Base-by-base conservation (phyloP, 2,797 vertebrate genomes). In the Gouania willdenowi region DNA sequence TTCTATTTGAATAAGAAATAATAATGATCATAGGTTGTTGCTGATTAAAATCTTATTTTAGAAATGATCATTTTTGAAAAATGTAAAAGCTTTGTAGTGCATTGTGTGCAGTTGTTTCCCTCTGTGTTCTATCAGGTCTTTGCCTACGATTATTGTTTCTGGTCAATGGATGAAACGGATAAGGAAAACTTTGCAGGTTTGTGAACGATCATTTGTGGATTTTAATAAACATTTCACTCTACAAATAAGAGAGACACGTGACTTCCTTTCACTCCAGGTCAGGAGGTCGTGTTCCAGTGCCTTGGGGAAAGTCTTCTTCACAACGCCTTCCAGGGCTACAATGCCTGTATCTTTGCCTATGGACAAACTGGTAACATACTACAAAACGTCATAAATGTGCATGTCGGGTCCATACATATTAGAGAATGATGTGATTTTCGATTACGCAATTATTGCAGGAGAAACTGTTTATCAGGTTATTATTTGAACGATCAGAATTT, bases 131-230 rank as follows among this genome's bases (percentile, higher is more conserved):
- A 38, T 7, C 69, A 99, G 97, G 91, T 94, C 11, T 99, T 99
- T 75, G 95, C 94, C 2, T 99, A 98, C 0, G 97, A 99, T 79
- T 90, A 98, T 79, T 99, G 97, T 80, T 99, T 98, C 79, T 98
- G 95, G 97, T 98, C 97, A 9, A 95, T 98, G 92, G 94, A 99
- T 51, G 94, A 98, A 67, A 88, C 93, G 0, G 87, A 95, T 33
- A 91, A 80, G 51, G 94, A 98, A 41, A 95, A 92, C 66, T 99
- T 88, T 32, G 94, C 95, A 84, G 95, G 97, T 97, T 75, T n/a
- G n/a, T n/a, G n/a, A 63, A 75, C 69, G 36, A 1, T 10, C 21
- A 1, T 3, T 7, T 17, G 4, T 9, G 2, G 10, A 23, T 14
- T 13, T 14, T 14, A 14, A 14, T 14, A 14, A 14, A n/a, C n/a